Base-by-base conservation (phyloP, 2,113 vertebrate species). In the Prochilodus magdalenae region DNA sequence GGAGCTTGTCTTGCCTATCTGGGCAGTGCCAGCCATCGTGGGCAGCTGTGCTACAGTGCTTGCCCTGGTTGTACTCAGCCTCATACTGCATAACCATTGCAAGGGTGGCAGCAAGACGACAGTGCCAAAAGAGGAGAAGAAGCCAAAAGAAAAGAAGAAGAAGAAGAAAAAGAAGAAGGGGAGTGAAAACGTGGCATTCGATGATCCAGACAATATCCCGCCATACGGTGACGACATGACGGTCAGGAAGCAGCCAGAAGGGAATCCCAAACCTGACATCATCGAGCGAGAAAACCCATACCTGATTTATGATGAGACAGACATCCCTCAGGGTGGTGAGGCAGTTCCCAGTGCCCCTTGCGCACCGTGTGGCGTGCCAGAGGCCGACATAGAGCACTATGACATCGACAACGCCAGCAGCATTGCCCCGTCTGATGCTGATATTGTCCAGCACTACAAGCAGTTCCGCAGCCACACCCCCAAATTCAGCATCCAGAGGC, bases 371-470 rank as follows among this genome's bases (percentile, higher is more conserved):
- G 88, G 78, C 0, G 91, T 83, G 0, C 96, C 96, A 0, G 96
- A 97, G 85, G 90, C 95, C 0, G 97, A 99, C 74, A 96, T 97
- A 0, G 98, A 99, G 83, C 98, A 99, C 89, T 99, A 99, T 0
- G 98, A 99, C 89, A 99, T 99, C 0, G 98, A 99, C 90, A 99
- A 99, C 0, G 98, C 98, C 86, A 99, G 98, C 92, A 99, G 98
- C 87, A 99, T 99, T 0, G 98, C 98, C 0, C 98, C 98, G 0
- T 99, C 98, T 0, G 98, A 99, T 0, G 98, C 98, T 0, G 98
- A 99, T 89, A 97, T 99, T 88, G 94, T 99, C 83, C 98, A 99
- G 85, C 98, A 99, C 90, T 99, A 99, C 90, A 97, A 96, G 83
- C 98, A 99, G 87, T 99, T 99, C 89, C 95, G 98, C 14, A 99